A percentile compares a stretch with the other conserved stretches of the same genome.
These are phyloP conservation scores for Drosophila suzukii DNA, from an alignment of 1,140 invertebrate species.

Conservation along the genomic window DNA sequence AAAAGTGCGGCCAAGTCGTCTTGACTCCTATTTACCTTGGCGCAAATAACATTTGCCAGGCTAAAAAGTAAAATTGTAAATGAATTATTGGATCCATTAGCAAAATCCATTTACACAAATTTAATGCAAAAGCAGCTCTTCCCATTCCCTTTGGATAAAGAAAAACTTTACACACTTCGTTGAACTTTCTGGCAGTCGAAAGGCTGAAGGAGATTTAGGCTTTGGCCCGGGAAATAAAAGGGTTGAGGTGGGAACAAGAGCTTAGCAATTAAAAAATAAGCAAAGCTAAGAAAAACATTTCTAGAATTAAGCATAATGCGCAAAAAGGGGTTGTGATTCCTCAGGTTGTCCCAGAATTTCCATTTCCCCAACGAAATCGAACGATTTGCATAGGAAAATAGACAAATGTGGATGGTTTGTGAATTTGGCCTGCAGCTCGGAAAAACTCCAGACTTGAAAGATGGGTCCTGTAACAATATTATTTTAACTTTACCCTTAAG, in stretches of 20 bases:
- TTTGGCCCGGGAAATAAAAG: not conserved
- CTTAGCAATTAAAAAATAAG: slow-evolving; percentile 80
- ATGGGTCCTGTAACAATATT: slow-evolving; percentile 68
- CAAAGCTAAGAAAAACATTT: slow-evolving; percentile 74
- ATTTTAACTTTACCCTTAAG: slow-evolving; percentile 74
- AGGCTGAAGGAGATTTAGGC: slow-evolving; percentile 10
- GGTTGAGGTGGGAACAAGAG: slow-evolving; percentile 60
- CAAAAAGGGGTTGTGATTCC: slow-evolving; percentile 67
- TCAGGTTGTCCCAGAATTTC: slow-evolving; percentile 14
- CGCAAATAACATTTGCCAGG: slow-evolving; percentile 75
- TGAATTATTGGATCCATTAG: slow-evolving; percentile 84
- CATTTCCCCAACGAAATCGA: slow-evolving; percentile 33
- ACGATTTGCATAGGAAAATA: slow-evolving; percentile 76
- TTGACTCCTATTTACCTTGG: slow-evolving; percentile 69
- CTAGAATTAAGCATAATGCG: slow-evolving; percentile 70
- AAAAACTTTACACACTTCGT: slow-evolving; percentile 78
- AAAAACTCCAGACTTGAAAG: slow-evolving; percentile 17
- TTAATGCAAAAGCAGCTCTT: slow-evolving; percentile 75
- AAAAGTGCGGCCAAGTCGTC: slow-evolving; percentile 67
- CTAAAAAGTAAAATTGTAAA: slow-evolving; percentile 81
- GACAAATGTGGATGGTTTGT: slow-evolving; percentile 42
- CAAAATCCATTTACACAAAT: slow-evolving; percentile 84
- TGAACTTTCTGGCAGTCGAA: slow-evolving; percentile 65
- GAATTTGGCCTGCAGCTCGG: slow-evolving; percentile 35
- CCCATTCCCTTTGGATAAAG: not conserved